Evolutionary conservation across 2,888 invertebrate genomes (phyloP), one percentile per base, ranked within the genome.

Genomic region (Ophion obscuratus): DNA sequence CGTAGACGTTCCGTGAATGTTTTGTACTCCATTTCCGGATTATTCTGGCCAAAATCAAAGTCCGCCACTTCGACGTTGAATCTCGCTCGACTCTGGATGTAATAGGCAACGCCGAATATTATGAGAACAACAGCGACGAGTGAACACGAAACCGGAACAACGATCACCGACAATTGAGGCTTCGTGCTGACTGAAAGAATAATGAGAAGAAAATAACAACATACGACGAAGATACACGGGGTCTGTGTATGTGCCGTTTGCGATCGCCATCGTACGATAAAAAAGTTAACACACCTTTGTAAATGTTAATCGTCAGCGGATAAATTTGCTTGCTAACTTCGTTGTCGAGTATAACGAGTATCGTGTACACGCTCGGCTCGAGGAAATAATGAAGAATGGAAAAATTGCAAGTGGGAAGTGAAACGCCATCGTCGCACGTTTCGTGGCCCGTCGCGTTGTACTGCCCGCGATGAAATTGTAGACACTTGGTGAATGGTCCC

Each of bases 1-100:
- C 96, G 95, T 0, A 98, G 95, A 66, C 98, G 95, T 92, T 98
- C 98, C 75, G 95, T 95, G 93, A 98, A 98, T 24, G 98, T 97
- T 94, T 97, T 98, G 93, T 98, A 98, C 91, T 98, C 98, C 94
- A 97, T 95, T 89, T 98, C 97, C 20, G 96, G 96, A 89, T 96
- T 96, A 91, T 96, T 96, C 90, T 97, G 97, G 0, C 98, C 97
- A 92, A 98, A 98, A 93, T 98, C 97, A 92, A 98, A 98, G 94
- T 98, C 97, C 0, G 98, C 98, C 17, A 98, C 98, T 95, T 98
- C 98, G 68, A 98, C 96, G 2, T 96, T 96, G 91, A 97, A 97
- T 88, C 97, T 96, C 77, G 97, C 96, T 89, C 97, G 95, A 92
- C 97, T 97, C 92, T 98, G 98, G 79, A 97, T 95, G 92, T 98